Conservation (phyloP, 2,797 vertebrate species). For the Delichon dasypus region DNA sequence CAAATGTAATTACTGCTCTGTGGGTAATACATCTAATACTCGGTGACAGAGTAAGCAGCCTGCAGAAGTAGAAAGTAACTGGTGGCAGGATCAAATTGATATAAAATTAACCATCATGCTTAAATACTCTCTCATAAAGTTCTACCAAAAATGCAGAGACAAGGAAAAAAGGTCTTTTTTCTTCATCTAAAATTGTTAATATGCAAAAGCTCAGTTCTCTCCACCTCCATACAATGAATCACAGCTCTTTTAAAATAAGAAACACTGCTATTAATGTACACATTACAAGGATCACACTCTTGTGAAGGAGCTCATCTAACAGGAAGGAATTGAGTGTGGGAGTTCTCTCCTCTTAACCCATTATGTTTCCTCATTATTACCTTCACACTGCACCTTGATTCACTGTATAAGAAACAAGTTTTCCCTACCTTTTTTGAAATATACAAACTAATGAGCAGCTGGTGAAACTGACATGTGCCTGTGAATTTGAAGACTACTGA, state of each 20-base stretch:
- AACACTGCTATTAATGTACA: not conserved
- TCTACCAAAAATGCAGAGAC: conserved; percentile 51
- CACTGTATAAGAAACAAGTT: not conserved
- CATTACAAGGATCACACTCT: not conserved
- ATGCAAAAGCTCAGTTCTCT: not conserved
- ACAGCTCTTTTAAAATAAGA: conserved; percentile 28
- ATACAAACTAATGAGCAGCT: conserved; percentile 32
- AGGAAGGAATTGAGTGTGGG: conserved; percentile 63
- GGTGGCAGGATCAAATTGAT: conserved; percentile 76
- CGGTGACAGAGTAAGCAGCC: conserved; percentile 78
- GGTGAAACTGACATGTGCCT: not conserved
- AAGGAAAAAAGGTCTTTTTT: not conserved
- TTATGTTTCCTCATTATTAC: not conserved
- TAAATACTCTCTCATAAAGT: conserved; percentile 66
- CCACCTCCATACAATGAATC: conserved; percentile 31
- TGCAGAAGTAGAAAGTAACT: conserved; percentile 75
- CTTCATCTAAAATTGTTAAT: not conserved
- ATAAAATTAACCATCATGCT: conserved; percentile 75
- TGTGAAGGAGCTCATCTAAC: conserved; percentile 6
- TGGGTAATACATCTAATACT: conserved; percentile 81
- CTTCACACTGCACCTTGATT: not conserved
- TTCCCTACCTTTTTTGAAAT: not conserved
- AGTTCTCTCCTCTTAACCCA: conserved; percentile 24
- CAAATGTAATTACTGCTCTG: conserved; percentile 83
- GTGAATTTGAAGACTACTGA: conserved; percentile 12